Conservation (phyloP, 37 sponge, comb jelly and placozoan species). For the Ianthella basta region DNA sequence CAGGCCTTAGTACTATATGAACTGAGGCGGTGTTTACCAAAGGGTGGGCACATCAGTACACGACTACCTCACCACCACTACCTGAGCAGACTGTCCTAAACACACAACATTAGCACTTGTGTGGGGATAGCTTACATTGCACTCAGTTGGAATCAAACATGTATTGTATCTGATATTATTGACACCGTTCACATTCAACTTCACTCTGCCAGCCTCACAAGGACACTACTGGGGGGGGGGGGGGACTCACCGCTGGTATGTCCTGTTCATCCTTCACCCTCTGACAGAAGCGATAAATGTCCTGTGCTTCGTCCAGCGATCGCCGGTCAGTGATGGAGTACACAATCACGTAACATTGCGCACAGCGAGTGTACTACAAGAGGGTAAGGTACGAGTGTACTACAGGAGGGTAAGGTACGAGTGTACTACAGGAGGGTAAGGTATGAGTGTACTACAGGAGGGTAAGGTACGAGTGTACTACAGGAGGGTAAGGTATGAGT, state of each 20-base stretch:
- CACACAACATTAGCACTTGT: too few species aligned
- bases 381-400: background rate
- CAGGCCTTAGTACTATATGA: too few species aligned
- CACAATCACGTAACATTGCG: slow-evolving; percentile 87
- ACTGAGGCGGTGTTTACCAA: too few species aligned
- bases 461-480: background rate
- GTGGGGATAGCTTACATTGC: too few species aligned
- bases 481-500: background rate
- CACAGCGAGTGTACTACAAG: slow-evolving; percentile 77
- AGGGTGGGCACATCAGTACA: too few species aligned
- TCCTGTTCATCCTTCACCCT: slow-evolving; percentile 67
- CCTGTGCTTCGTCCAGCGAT: slow-evolving; percentile 80
- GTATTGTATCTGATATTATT: too few species aligned
- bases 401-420: background rate
- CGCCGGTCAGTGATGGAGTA: slow-evolving; percentile 78
- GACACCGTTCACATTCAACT: too few species aligned
- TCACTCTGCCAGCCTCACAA: too few species aligned
- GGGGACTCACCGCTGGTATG: slow-evolving; percentile 74
- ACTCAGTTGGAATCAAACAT: too few species aligned
- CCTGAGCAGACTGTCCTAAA: too few species aligned
- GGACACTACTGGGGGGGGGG: too few species aligned
- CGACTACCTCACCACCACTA: too few species aligned
- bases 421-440: background rate
- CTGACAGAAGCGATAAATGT: slow-evolving; percentile 65
- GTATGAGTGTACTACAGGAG: background rate